These are phyloP conservation scores for Struthidea cinerea DNA, from an alignment of 2,113 vertebrate genomes.

Conservation along the genomic window DNA sequence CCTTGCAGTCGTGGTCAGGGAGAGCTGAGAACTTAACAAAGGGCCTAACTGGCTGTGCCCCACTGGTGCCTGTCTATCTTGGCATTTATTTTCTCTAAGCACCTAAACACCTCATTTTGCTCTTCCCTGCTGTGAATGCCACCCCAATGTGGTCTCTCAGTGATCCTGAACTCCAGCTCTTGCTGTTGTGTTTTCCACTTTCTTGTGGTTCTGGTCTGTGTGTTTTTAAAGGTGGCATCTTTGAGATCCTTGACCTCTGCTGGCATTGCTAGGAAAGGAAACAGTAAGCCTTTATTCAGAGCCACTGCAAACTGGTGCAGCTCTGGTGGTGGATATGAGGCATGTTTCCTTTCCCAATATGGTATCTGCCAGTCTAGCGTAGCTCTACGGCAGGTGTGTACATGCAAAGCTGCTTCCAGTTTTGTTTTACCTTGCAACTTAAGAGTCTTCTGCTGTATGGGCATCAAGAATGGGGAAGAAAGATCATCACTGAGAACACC, in stretches of 20 bases:
- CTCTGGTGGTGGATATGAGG: not conserved
- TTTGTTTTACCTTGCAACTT: not conserved
- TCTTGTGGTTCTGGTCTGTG: not conserved
- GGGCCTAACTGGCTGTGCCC: not conserved
- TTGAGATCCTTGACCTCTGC: not conserved
- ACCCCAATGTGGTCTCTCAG: fast-evolving
- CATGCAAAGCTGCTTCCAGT: not conserved
- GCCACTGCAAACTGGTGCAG: not conserved
- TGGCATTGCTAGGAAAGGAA: not conserved
- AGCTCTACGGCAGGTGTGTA: not conserved
- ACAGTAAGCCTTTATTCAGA: not conserved
- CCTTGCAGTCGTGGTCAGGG: not conserved
- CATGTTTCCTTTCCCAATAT: not conserved
- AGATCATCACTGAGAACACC: not conserved
- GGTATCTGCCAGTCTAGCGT: not conserved
- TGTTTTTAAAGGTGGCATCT: not conserved
- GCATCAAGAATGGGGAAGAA: not conserved
- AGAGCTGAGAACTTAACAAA: not conserved
- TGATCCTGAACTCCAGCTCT: not conserved
- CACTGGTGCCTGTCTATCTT: not conserved
- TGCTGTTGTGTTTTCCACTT: not conserved
- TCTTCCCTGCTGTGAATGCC: not conserved
- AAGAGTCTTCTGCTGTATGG: not conserved
- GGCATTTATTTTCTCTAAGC: not conserved
- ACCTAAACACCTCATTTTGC: not conserved